Evolutionary conservation across 2,888 invertebrate genomes (phyloP).

Genomic region (Taenaris catops): DNA sequence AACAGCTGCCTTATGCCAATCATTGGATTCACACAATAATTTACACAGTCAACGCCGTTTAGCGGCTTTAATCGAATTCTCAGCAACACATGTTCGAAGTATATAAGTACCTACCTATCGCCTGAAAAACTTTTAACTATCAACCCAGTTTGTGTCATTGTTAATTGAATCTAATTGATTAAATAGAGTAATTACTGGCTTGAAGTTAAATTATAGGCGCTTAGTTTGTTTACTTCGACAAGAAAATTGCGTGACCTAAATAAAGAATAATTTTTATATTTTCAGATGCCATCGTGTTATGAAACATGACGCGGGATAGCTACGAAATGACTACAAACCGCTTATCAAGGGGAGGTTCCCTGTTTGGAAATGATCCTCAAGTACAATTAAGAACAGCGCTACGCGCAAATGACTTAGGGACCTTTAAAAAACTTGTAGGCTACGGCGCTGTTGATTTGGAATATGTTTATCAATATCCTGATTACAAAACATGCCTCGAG

Average conservation of each 20-base stretch:
- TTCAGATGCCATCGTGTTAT: slow-evolving; percentile 67
- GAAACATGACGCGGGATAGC: slow-evolving; percentile 61
- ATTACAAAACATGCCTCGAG: slow-evolving; percentile 81
- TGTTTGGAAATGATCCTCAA: slow-evolving; percentile 69
- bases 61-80: slow-evolving; percentile 36
- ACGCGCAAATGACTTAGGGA: slow-evolving; percentile 66
- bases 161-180: slow-evolving; percentile 50
- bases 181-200: slow-evolving; percentile 38
- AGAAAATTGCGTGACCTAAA: slow-evolving; percentile 41
- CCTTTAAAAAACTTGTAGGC: slow-evolving; percentile 71
- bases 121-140: slow-evolving; percentile 6
- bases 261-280: slow-evolving; percentile 35
- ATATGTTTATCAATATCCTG: slow-evolving; percentile 75
- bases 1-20: slow-evolving; percentile 31
- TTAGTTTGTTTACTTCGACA: slow-evolving; percentile 31
- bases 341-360: slow-evolving; percentile 58
- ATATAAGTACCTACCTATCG: slow-evolving; percentile 8
- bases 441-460: slow-evolving; percentile 73
- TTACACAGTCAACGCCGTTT: slow-evolving; percentile 37
- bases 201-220: slow-evolving; percentile 32
- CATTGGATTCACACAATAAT: slow-evolving; percentile 51
- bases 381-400: slow-evolving; percentile 72
- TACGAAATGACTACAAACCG: slow-evolving; percentile 69
- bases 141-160: slow-evolving; percentile 8
- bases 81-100: slow-evolving; percentile 11